Evolutionary conservation across 2,888 invertebrate genomes (phyloP), one percentile per base, ranked within the genome.

Genomic region (Ceramica pisi): DNA sequence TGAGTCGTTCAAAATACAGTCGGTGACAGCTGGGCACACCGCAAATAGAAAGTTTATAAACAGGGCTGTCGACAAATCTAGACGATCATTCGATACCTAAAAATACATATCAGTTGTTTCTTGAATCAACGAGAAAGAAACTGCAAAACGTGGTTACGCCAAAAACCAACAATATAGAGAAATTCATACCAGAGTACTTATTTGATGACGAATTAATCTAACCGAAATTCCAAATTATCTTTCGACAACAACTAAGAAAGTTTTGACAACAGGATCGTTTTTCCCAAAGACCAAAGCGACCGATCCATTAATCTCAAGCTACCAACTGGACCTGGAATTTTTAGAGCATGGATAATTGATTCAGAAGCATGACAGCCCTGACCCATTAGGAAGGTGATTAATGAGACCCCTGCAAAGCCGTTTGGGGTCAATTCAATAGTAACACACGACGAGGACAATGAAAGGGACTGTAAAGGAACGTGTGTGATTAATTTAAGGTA

Each of bases 401-500:
- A 85, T 85, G 82, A 70, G 78, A 50, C 59, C 53, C 55, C 63
- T 61, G 38, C 41, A 60, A 51, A 66, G 67, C 70, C 64, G 41
- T 80, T 80, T 69, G 60, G 63, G 75, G 64, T 77, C 76, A 70
- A 82, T 82, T 82, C 73, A 81, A 81, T 60, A 41, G 62, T 44
- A 38, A 59, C 63, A 56, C 31, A 59, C 76, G 64, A 56, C 23
- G 64, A 53, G 41, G 65, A 72, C 72, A 81, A 77, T 23, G 63
- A 56, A 61, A 21, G 31, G 19, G 73, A 76, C 67, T 68, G 41
- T 75, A 67, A 62, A 50, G 59, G 62, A 51, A 75, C 60, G 31
- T 46, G 23, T 55, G 73, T 84, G 82, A 84, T 84, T 83, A 76
- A 83, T 83, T 71, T 71, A 26, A 67, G 50, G 31, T 78, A 59